Evolutionary conservation across 1,140 invertebrate species (phyloP).

Genomic region (Drosophila santomea): DNA sequence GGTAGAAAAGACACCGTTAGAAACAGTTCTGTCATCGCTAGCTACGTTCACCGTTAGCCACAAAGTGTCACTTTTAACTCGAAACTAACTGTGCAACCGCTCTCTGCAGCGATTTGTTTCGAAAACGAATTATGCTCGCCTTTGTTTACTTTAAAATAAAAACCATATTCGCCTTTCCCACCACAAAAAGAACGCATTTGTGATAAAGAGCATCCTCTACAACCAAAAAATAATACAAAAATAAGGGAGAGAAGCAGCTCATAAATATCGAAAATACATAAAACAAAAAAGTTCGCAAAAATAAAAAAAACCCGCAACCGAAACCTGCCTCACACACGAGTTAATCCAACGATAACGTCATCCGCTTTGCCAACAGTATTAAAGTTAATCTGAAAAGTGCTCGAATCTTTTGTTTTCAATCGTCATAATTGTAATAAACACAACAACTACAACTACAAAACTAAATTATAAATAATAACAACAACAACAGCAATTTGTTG

Average conservation of each 20-base stretch:
- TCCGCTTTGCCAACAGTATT: conserved; percentile 55
- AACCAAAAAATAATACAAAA: background rate
- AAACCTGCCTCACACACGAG: conserved; percentile 46
- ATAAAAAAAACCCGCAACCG: conserved; percentile 28
- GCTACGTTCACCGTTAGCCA: conserved; percentile 10
- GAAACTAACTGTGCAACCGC: background rate
- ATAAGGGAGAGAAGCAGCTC: conserved; percentile 2
- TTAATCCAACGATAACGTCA: conserved; percentile 70
- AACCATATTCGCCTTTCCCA: conserved; percentile 81
- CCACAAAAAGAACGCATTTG: conserved; percentile 82
- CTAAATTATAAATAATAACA: conserved; percentile 26
- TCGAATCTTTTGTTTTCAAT: conserved; percentile 78
- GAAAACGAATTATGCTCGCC: conserved; percentile 67
- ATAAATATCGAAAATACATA: conserved; percentile 33
- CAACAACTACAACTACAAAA: conserved; percentile 11
- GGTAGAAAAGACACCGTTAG: conserved; percentile 51
- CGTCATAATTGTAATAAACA: conserved; percentile 66
- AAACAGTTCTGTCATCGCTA: conserved; percentile 6
- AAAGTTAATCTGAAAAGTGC: conserved; percentile 61
- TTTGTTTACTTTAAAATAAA: conserved; percentile 83
- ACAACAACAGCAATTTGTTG: conserved; percentile 27
- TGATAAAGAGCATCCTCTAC: conserved; percentile 44
- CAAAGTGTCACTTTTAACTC: conserved; percentile 18
- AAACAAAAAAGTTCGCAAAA: conserved; percentile 31
- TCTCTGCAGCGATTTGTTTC: conserved; percentile 27